Base-by-base conservation (phyloP, 2,113 vertebrate genomes). In the Nettapus auritus region DNA sequence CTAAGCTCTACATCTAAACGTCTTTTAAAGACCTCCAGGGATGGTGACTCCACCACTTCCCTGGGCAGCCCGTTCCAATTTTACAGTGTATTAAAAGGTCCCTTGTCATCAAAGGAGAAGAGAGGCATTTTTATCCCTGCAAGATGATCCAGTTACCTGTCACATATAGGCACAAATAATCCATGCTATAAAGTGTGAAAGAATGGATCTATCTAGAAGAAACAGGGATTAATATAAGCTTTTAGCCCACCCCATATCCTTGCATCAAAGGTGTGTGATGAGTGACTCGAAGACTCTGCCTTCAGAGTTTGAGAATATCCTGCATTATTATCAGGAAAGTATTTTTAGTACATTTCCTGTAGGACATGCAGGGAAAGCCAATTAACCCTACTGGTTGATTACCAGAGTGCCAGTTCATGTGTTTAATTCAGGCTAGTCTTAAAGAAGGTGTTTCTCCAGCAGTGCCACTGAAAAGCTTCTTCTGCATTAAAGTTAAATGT, bases 301-400 rank as follows among this genome's bases (percentile, higher is more conserved):
- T 82, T 71, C 36, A 60, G 74, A 57, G 8, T 66, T 53, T 80
- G 52, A 83, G 75, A 91, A 64, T 77, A 79, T 16, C 86, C 60
- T 36, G 4, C 31, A 11, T 44, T 44, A 29, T 93, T 33, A 76
- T 80, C 59, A 80, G 71, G 40, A 44, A 69, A 86, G 59, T 59
- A 67, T 64, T 94, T 95, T 79, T 90, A 63, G n/a, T 79, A 33
- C 26, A 33, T 82, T 93, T 85, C 44, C 40, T 87, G 62, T 48
- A 16, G 33, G 40, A 66, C 78, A 53, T 36, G 70, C 74, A 82
- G 78, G 25, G 70, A 84, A 88, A 92, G 57, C 55, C 83, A 92
- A 48, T 95, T 78, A 87, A 42, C 55, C 89, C 62, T 79, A 15
- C 81, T 28, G 62, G 74, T 9, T 89, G 74, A 89, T 91, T 42